Evolutionary conservation across 2,797 vertebrate species (phyloP).

Genomic region (Pseudochirops corinnae): DNA sequence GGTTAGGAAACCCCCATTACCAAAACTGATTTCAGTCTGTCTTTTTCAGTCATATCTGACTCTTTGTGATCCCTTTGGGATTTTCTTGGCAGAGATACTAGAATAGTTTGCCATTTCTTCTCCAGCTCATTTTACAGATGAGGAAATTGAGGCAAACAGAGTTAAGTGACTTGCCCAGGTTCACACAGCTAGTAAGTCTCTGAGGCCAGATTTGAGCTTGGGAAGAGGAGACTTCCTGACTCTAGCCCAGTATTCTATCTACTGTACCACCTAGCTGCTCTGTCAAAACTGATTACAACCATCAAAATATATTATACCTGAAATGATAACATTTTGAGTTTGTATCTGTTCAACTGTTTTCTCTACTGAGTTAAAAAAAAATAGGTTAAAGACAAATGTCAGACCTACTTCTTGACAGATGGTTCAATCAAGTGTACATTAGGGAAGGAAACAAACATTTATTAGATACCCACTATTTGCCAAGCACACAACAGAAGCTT

Average conservation of each 20-base stretch:
- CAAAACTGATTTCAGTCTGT: background rate
- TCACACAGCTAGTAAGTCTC: too few relatives aligned
- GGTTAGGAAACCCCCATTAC: background rate
- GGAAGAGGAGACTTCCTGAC: too few relatives aligned
- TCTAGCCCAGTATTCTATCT: background rate
- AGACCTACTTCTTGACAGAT: background rate
- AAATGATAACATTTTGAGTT: background rate
- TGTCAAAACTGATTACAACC: background rate
- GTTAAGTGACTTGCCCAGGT: background rate
- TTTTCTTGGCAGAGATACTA: background rate
- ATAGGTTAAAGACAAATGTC: background rate
- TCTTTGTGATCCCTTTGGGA: background rate
- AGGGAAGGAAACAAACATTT: background rate
- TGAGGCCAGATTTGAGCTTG: too few relatives aligned
- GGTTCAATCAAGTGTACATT: background rate
- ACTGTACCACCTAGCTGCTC: too few relatives aligned
- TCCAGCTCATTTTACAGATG: background rate
- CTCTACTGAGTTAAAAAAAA: background rate
- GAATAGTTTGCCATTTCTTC: background rate
- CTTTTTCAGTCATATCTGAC: background rate
- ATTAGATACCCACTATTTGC: background rate
- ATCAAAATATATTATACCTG: background rate
- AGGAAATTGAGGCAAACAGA: background rate
- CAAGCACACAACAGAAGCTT: background rate
- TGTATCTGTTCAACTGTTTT: conserved; percentile 6